These are phyloP conservation scores for Oreochromis niloticus DNA, from an alignment of 2,113 vertebrate genomes.

Conservation along the genomic window DNA sequence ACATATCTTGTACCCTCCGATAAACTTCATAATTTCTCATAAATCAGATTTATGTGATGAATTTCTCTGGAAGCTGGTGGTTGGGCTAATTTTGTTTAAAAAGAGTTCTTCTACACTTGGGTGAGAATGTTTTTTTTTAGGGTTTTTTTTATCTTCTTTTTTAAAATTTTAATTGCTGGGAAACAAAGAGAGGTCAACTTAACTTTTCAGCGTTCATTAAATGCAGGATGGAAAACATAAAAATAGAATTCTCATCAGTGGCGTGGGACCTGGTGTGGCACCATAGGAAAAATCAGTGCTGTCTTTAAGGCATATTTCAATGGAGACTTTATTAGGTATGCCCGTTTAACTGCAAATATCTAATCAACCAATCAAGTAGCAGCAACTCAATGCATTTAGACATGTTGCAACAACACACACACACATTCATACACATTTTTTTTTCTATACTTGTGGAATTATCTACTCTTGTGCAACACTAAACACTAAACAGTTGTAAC, in stretches of 20 bases:
- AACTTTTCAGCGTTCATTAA: not conserved
- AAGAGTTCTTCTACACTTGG: not conserved
- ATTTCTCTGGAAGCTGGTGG: not conserved
- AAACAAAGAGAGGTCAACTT: not conserved
- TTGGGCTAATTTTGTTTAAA: not conserved
- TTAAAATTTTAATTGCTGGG: not conserved
- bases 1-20: not conserved
- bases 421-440: fast-evolving
- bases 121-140: not conserved
- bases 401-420: not conserved
- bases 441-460: not conserved
- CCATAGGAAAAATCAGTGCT: not conserved
- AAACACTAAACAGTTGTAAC: too few relatives aligned
- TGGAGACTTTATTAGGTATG: not conserved
- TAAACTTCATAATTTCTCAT: not conserved
- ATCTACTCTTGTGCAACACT: not conserved
- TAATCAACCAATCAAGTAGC: not conserved
- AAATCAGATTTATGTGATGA: not conserved
- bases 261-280: not conserved
- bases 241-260: not conserved
- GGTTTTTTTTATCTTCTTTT: not conserved
- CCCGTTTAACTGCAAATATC: fast-evolving
- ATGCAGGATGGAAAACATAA: not conserved
- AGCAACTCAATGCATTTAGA: not conserved
- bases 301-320: not conserved